These are phyloP conservation scores for Hafferia zeledoni DNA, from an alignment of 2,797 vertebrate genomes.

Conservation along the genomic window DNA sequence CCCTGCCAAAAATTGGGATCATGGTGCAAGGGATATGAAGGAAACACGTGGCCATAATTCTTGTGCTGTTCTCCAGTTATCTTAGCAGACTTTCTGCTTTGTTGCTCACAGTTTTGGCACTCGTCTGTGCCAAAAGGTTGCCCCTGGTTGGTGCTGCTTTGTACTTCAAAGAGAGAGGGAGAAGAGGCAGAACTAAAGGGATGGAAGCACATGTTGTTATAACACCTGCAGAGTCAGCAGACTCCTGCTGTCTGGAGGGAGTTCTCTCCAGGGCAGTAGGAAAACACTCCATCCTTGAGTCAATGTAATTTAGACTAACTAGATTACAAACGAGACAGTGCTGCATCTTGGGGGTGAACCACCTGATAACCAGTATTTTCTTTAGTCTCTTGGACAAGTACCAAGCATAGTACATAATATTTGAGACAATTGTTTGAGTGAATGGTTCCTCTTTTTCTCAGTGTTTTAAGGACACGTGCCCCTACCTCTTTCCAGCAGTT, in stretches of 20 bases:
- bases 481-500: background rate
- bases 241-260: background rate
- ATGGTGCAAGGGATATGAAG: background rate
- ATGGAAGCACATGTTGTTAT: background rate
- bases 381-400: background rate
- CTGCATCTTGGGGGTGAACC: background rate
- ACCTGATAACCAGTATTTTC: background rate
- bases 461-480: background rate
- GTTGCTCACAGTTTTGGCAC: background rate
- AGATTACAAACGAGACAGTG: background rate
- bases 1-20: accelerated
- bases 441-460: background rate
- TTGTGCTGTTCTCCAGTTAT: background rate
- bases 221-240: background rate
- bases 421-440: background rate
- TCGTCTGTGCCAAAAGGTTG: background rate
- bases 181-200: background rate
- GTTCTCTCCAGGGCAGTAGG: background rate
- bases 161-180: background rate
- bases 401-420: accelerated
- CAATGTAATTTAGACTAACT: background rate
- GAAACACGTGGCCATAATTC: background rate
- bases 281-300: background rate
- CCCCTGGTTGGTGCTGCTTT: background rate
- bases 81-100: background rate